Percentiles rank a stretch among this genome's conserved stretches.
Evolutionary conservation across 1,140 invertebrate genomes (phyloP).

Genomic region (Subanguina moxae): DNA sequence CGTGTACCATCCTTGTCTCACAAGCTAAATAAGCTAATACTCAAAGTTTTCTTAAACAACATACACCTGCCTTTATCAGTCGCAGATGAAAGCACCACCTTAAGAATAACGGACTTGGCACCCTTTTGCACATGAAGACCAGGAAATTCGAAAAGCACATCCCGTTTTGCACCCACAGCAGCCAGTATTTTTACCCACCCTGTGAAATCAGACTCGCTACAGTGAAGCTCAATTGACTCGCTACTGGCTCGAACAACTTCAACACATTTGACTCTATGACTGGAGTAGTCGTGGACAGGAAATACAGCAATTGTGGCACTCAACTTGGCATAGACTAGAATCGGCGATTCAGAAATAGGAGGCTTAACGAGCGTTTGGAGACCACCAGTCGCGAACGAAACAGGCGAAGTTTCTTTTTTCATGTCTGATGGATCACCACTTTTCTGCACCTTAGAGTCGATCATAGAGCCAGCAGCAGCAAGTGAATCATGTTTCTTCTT

Average conservation of each 20-base stretch:
- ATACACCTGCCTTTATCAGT: background rate
- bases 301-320: background rate
- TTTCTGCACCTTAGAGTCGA: background rate
- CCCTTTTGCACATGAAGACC: background rate
- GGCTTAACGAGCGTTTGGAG: too few relatives aligned
- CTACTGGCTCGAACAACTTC: background rate
- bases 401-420: background rate
- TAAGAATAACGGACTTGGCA: background rate
- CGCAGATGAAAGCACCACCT: background rate
- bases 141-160: background rate
- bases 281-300: conserved; percentile 1
- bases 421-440: background rate
- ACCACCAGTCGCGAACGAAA: too few relatives aligned
- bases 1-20: background rate
- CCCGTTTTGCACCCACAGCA: background rate
- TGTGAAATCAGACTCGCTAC: background rate
- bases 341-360: background rate
- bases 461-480: background rate
- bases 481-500: background rate
- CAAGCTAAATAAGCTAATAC: background rate
- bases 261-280: background rate
- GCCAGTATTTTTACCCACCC: background rate
- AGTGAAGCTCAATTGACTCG: background rate
- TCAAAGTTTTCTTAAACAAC: background rate
- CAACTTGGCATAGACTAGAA: background rate